Evolutionary conservation across 2,113 vertebrate genomes (phyloP).

Genomic region (Mormyrus lacerda): DNA sequence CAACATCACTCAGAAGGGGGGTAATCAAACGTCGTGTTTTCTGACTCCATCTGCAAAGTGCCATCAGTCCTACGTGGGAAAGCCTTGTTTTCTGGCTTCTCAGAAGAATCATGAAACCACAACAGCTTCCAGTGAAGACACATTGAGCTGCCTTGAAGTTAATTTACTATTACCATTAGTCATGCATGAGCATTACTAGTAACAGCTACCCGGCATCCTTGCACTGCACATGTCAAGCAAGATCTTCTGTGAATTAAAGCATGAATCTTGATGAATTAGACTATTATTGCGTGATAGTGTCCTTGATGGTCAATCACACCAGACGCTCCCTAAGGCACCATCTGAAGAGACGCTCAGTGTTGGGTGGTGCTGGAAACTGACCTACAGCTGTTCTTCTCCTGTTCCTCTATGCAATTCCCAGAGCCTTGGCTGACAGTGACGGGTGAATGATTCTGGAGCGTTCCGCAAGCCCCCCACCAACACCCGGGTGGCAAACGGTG

Average conservation of each 20-base stretch:
- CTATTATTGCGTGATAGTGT: background rate
- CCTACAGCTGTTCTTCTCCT: background rate
- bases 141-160: background rate
- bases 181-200: background rate
- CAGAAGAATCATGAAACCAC: background rate
- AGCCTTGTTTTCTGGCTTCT: background rate
- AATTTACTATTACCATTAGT: background rate
- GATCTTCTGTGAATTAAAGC: background rate
- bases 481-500: background rate
- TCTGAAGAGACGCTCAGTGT: background rate
- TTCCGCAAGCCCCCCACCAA: background rate
- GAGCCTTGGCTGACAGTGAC: background rate
- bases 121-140: background rate
- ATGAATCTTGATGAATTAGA: background rate
- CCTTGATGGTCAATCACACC: background rate
- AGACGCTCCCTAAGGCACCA: background rate
- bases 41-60: background rate
- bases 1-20: background rate
- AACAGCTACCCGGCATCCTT: background rate
- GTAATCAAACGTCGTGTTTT: background rate
- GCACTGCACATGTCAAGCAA: background rate
- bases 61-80: background rate
- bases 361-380: background rate
- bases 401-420: background rate
- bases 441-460: background rate